Base-by-base conservation (phyloP, 2,888 invertebrate genomes). In the Liopterus haemorrhoidalis region DNA sequence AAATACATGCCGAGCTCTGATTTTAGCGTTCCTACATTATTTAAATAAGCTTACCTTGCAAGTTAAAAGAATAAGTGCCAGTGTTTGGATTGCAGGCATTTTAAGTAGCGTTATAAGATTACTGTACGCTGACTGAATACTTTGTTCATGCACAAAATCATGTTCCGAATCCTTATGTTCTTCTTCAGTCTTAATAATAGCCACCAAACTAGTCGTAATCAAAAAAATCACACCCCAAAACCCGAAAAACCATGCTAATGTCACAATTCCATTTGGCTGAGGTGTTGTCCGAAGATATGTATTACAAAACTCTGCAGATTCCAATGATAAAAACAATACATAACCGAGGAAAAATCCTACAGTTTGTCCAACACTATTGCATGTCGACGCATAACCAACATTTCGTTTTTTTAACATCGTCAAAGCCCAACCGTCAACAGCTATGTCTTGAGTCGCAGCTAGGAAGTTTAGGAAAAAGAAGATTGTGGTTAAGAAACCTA, bases 351-450 rank as follows among this genome's bases (percentile, higher is more conserved):
- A 96, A 67, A 88, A 96, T 0, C 99, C 97, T 24, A 94, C 89
- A 0, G 96, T 97, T 72, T 99, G 99, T 2, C 99, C 99, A 0
- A 99, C 93, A 57, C 91, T 90, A 64, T 99, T 99, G 64, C 99
- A 99, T 0, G 97, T 99, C 2, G 97, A 97, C 0, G 99, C 97
- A 72, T 97, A 94, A 2, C 92, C 94, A 3, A 99, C 94, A 71
- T 99, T 99, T 57, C 83, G 75, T 81, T 91, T 86, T 61, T 92
- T 89, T 2, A 99, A 72, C 94, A 99, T 99, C 1, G 97, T 99
- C 8, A 99, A 72, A 1, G 99, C 99, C 99, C 99, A 99, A 15
- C 99, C 99, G 72, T 99, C 99, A 0, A 99, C 97, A 11, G 95
- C 97, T 60, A 99, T 96, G 67, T 99, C 99, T 72, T 99, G 99